Percentiles rank a stretch among this genome's conserved stretches.
phyloP scores from a whole-genome alignment of 2,113 vertebrate species.

The Microtus montanus region DNA sequence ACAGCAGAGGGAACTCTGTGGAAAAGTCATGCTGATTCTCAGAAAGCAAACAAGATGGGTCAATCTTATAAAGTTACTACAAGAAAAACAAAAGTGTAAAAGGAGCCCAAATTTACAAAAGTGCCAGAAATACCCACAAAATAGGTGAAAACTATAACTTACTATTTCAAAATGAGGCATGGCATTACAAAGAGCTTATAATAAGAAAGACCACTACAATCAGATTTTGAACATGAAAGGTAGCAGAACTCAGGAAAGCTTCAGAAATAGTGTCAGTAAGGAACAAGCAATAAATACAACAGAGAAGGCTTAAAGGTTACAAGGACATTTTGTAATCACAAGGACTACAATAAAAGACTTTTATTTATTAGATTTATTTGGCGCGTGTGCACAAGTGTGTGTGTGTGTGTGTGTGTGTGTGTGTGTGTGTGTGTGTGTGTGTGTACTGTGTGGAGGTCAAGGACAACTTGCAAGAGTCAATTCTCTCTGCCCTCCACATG shows the following conservation, averaged over 20 bases:
- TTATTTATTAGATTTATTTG: background rate
- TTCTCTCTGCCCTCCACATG: background rate
- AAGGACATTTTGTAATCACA: slow-evolving; percentile 29
- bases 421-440: background rate
- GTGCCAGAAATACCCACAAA: background rate
- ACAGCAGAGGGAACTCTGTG: background rate
- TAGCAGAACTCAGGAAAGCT: slow-evolving; percentile 18
- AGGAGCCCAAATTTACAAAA: slow-evolving; percentile 36
- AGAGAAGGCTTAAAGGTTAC: slow-evolving; percentile 23
- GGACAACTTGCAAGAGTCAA: background rate
- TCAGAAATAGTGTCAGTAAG: background rate
- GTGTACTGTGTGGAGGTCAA: background rate
- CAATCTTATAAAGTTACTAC: background rate
- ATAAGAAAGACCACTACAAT: background rate
- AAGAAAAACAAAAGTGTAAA: background rate
- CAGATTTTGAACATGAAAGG: background rate
- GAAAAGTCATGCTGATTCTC: slow-evolving; percentile 25
- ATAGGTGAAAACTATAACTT: slow-evolving; percentile 34
- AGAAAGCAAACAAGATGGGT: background rate
- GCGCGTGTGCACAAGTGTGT: background rate
- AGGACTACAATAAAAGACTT: background rate
- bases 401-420: background rate
- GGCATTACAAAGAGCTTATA: slow-evolving; percentile 33
- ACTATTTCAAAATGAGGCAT: slow-evolving; percentile 47
- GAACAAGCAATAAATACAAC: slow-evolving; percentile 6